Evolutionary conservation across 1,140 invertebrate species (phyloP), one percentile per base, ranked within the genome.

Genomic region (Papilio glaucus): DNA sequence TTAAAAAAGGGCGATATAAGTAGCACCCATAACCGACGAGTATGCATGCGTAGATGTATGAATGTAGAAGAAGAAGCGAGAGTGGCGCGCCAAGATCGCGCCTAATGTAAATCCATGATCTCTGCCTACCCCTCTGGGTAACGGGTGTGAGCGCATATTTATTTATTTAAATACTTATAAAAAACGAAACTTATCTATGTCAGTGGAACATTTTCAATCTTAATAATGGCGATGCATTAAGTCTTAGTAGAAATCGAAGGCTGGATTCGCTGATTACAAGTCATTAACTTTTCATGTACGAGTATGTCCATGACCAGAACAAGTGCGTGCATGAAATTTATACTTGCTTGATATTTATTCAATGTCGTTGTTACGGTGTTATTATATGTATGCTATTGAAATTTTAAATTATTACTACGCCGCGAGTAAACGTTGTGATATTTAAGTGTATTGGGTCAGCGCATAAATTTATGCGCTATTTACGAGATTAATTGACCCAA

Each of bases 291-390:
- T 57, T 57, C 49, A 57, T 18, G 12, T 24, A 57, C 24, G 49
- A 4, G 12, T 24, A 57, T 57, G 49, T 9, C 18, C 49, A 57
- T 57, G 49, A 24, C 49, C 49, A 57, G 49, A 57, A 57, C 49
- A 49, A 49, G 18, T 49, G 49, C 49, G 49, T 57, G 49, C 49
- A 15, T 57, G 49, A 57, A 57, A 18, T 57, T 24, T 26, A 24
- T 26, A 26, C 49, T 26, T 57, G 49, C 10, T 3, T 26, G 49
- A 57, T 57, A 12, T 57, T 57, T 3, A 24, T 26, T 57, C 49
- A 57, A 57, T 57, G 49, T 57, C 49, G 49, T n/a, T n/a, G n/a
- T 57, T 57, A 21, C 21, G 10, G 24, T 57, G 18, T 57, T 24
- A 57, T 57, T 24, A 57, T 26, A 18, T 10, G 2, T 26, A 24